A percentile compares a stretch with the other conserved stretches of the same genome.
These are phyloP conservation scores for Pygoscelis antarcticus DNA, from an alignment of 2,113 vertebrate genomes.

Conservation along the genomic window DNA sequence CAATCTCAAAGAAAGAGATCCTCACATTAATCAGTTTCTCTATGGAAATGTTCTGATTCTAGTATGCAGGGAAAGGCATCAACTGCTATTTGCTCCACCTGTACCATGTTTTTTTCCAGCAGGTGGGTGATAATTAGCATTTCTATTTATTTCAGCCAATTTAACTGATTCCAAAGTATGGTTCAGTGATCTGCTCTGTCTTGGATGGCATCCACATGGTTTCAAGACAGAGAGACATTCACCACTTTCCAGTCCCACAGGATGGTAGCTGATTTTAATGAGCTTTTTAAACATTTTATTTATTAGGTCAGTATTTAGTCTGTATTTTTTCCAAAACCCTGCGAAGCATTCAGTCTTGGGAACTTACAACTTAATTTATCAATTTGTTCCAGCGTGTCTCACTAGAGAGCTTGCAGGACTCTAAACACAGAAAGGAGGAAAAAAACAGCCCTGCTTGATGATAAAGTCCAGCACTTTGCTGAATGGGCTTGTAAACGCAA, in stretches of 20 bases:
- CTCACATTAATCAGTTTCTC: background rate
- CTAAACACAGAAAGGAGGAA: background rate
- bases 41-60: background rate
- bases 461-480: constrained; percentile 34
- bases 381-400: background rate
- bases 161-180: background rate
- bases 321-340: background rate
- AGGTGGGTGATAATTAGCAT: background rate
- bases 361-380: constrained; percentile 3
- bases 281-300: background rate
- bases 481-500: background rate
- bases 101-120: background rate
- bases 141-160: constrained; percentile 25
- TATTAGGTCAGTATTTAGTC: background rate
- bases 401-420: background rate
- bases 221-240: background rate
- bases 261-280: background rate
- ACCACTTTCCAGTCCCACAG: background rate
- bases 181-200: background rate
- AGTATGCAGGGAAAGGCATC: background rate
- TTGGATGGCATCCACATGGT: background rate
- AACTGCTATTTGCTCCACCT: background rate
- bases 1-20: background rate
- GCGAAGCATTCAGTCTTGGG: background rate
- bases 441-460: background rate